phyloP scores from a whole-genome alignment of 2,888 invertebrate genomes.

The Eubasilissa splendida region DNA sequence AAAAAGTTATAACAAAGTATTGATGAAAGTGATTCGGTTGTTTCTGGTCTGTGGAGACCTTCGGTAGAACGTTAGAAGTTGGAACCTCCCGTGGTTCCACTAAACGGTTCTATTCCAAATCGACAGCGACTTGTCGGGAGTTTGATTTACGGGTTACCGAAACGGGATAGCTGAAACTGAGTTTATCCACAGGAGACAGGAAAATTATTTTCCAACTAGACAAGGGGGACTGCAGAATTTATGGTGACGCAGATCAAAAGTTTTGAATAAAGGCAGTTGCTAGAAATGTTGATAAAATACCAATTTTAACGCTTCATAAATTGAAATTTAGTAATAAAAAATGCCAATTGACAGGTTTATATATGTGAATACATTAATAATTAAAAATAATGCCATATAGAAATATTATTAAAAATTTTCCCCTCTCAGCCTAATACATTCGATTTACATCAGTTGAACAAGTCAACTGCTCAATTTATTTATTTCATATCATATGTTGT shows the following conservation, averaged over 20 bases:
- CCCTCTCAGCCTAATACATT: too few species aligned
- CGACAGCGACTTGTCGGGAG: slow-evolving; percentile 33
- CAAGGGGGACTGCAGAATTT: slow-evolving; percentile 29
- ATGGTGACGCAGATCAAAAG: slow-evolving; percentile 29
- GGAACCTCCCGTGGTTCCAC: slow-evolving; percentile 11
- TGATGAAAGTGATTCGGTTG: background rate
- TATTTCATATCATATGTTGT: too few species aligned
- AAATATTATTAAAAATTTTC: too few species aligned
- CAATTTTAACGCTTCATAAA: too few species aligned
- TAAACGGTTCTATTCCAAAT: slow-evolving; percentile 28
- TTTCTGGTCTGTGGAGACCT: background rate
- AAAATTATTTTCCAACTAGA: slow-evolving; percentile 12
- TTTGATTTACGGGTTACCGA: slow-evolving; percentile 44
- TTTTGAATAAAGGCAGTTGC: background rate
- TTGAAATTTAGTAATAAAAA: too few species aligned
- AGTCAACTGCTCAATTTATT: too few species aligned
- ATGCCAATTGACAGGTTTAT: too few species aligned
- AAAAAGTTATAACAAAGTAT: background rate
- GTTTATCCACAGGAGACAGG: slow-evolving; percentile 30
- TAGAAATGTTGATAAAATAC: too few species aligned
- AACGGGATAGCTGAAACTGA: slow-evolving; percentile 7
- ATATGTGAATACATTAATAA: too few species aligned
- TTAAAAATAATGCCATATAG: too few species aligned
- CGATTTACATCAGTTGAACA: too few species aligned
- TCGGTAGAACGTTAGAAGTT: slow-evolving; percentile 12